phyloP scores from a whole-genome alignment of 2,888 invertebrate genomes.

The Eurois occulta region DNA sequence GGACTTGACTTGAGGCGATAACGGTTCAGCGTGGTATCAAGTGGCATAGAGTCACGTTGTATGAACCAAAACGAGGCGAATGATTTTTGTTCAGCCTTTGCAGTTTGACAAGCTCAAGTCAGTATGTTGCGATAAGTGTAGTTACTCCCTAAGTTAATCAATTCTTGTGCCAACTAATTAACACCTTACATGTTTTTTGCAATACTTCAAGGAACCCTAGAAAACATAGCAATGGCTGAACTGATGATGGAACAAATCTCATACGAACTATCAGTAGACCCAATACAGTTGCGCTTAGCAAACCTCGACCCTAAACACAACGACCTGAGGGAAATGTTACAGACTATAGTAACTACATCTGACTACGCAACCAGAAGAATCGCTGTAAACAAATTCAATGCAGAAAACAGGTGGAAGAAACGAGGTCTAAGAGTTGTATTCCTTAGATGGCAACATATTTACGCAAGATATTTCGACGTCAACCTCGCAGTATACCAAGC shows the following conservation, averaged over 20 bases:
- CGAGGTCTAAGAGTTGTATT: conserved; percentile 91
- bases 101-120: neutral
- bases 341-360: conserved; percentile 87
- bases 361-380: conserved; percentile 80
- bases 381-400: conserved; percentile 89
- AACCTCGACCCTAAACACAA: conserved; percentile 83
- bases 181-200: neutral
- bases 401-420: conserved; percentile 93
- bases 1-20: neutral
- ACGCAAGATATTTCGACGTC: conserved; percentile 64
- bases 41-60: neutral
- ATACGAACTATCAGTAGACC: conserved; percentile 87
- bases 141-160: neutral
- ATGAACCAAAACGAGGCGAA: neutral
- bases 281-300: conserved; percentile 87
- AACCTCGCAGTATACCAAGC: conserved; percentile 51
- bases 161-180: neutral
- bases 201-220: conserved; percentile 84
- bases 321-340: conserved; percentile 85
- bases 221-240: conserved; percentile 90
- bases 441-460: conserved; percentile 86
- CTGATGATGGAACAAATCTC: conserved; percentile 92
- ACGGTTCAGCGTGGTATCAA: neutral
- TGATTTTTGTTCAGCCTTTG: neutral
- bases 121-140: neutral